Percentiles rank a stretch among this genome's conserved stretches.
These are phyloP conservation scores for Chloropsis cyanopogon DNA, from an alignment of 2,113 vertebrate genomes.

Conservation along the genomic window DNA sequence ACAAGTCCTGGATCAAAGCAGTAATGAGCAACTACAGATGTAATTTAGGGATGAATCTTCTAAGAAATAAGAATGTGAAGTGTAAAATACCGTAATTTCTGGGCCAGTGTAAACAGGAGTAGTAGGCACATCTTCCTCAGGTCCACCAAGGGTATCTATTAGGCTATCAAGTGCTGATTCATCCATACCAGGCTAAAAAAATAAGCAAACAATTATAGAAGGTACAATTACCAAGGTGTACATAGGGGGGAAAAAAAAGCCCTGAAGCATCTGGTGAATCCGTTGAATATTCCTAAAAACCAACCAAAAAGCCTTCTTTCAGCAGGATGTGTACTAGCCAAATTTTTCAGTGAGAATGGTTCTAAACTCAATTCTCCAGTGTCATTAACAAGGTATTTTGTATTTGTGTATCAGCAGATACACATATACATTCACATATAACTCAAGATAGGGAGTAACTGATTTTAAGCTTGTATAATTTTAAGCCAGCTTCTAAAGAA, in stretches of 20 bases:
- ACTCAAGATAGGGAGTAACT: not conserved
- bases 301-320: not conserved
- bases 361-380: rapidly evolving
- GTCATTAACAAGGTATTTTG: not conserved
- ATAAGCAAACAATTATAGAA: not conserved
- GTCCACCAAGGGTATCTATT: conserved; percentile 67
- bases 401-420: not conserved
- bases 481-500: not conserved
- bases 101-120: conserved; percentile 68
- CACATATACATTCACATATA: not conserved
- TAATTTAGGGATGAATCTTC: not conserved
- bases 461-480: not conserved
- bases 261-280: not conserved
- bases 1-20: not conserved
- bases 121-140: conserved; percentile 52
- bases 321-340: not conserved
- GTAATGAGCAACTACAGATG: not conserved
- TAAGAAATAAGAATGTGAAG: not conserved
- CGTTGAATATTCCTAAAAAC: not conserved
- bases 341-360: not conserved
- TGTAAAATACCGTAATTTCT: conserved; percentile 54
- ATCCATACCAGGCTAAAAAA: conserved; percentile 67
- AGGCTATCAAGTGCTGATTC: conserved; percentile 71
- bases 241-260: not conserved
- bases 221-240: not conserved